Evolutionary conservation across 1,140 invertebrate species (phyloP).

Genomic region (Halesus radiatus): DNA sequence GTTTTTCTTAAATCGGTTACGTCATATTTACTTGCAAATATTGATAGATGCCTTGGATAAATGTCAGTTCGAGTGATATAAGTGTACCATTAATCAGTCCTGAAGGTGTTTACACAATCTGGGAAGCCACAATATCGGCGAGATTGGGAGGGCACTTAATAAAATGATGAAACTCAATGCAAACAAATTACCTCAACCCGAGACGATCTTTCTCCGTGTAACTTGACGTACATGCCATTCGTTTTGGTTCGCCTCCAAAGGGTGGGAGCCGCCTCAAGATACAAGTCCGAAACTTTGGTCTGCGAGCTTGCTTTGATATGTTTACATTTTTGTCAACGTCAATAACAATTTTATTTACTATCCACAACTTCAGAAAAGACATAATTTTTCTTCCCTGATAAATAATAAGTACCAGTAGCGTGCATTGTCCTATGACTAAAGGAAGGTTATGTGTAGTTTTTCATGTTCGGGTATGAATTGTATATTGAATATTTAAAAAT

Average conservation of each 20-base stretch:
- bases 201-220: not conserved
- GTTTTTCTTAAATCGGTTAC: not conserved
- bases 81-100: conserved; percentile 24
- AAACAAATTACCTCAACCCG: conserved; percentile 38
- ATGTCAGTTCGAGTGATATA: conserved; percentile 5
- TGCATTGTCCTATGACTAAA: no score
- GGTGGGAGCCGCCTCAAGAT: not conserved
- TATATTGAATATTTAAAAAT: no score
- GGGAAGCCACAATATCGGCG: not conserved
- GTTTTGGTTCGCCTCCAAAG: not conserved
- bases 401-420: no score
- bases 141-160: conserved; percentile 21
- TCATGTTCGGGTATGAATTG: no score
- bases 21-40: conserved; percentile 1
- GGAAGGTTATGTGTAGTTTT: no score
- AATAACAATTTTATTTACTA: no score
- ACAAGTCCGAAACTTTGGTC: no score
- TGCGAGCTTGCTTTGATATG: no score
- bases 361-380: no score
- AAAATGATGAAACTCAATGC: conserved; percentile 29
- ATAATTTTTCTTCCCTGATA: no score
- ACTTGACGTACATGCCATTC: not conserved
- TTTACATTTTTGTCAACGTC: no score
- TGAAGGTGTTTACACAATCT: conserved; percentile 6
- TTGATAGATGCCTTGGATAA: conserved; percentile 5